Conservation (phyloP, 2,113 vertebrate species). For the Psammodynastes pulverulentus region DNA sequence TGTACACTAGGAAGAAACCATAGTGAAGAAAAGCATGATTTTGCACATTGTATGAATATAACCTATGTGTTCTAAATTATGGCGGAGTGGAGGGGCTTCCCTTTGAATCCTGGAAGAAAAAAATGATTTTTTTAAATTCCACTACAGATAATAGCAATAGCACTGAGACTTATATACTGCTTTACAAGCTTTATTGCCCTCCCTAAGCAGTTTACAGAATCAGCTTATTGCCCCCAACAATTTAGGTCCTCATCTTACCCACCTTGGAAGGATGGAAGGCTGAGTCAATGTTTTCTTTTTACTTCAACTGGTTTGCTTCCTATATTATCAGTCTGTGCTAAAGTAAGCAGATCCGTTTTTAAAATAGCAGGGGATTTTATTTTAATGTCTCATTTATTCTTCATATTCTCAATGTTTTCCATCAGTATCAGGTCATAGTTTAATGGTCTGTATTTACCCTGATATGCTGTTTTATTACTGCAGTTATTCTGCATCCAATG, state of each 20-base stretch:
- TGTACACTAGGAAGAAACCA: background rate
- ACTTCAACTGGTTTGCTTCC: background rate
- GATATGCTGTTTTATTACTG: background rate
- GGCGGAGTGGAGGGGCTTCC: no score
- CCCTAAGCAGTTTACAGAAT: no score
- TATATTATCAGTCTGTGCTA: background rate
- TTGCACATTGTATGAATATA: background rate
- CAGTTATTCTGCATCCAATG: background rate
- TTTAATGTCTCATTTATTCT: background rate
- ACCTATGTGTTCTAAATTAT: no score
- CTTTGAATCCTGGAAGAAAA: background rate
- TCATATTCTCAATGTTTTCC: background rate
- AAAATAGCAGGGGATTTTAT: background rate
- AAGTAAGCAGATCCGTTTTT: background rate
- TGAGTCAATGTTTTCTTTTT: background rate
- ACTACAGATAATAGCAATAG: background rate
- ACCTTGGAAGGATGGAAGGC: no score
- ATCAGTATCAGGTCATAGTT: background rate
- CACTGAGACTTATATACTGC: no score
- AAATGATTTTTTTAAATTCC: background rate
- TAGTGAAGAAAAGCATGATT: background rate
- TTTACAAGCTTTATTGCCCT: no score
- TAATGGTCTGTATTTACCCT: background rate
- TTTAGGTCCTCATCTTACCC: no score
- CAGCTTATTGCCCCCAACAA: no score